These are phyloP conservation scores for Camponotus pennsylvanicus DNA, from an alignment of 1,140 invertebrate species.

Conservation along the genomic window DNA sequence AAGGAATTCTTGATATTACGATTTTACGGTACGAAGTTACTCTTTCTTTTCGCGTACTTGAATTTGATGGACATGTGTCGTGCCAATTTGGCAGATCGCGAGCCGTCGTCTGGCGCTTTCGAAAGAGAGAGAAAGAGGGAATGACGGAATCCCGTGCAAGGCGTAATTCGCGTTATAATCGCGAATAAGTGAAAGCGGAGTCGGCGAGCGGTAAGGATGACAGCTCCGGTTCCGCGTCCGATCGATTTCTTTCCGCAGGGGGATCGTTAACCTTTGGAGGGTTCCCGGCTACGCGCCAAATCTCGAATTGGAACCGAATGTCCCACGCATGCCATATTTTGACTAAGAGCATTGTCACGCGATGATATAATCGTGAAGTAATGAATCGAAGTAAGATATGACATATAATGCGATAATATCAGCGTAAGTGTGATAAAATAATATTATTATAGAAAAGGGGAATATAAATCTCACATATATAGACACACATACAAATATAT, in stretches of 20 bases:
- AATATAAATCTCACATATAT: no score
- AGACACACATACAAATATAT: no score
- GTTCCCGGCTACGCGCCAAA: slow-evolving; percentile 79
- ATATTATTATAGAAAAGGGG: no score
- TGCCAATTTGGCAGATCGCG: slow-evolving; percentile 46
- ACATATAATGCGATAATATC: background rate
- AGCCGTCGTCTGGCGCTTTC: background rate
- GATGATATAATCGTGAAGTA: slow-evolving; percentile 50
- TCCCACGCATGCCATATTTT: slow-evolving; percentile 73
- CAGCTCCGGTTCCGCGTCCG: slow-evolving; percentile 32
- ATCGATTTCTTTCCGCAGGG: slow-evolving; percentile 64
- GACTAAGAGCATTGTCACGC: slow-evolving; percentile 73
- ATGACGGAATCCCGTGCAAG: background rate
- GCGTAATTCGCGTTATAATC: slow-evolving; percentile 40
- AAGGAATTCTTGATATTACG: background rate
- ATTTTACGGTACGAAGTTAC: background rate
- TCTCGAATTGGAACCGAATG: slow-evolving; percentile 80
- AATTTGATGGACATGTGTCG: slow-evolving; percentile 7
- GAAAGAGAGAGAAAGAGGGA: background rate
- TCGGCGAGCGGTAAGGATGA: background rate
- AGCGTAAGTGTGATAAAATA: background rate
- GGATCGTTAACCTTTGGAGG: slow-evolving; percentile 82
- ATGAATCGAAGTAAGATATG: slow-evolving; percentile 10
- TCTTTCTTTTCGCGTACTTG: slow-evolving; percentile 23
- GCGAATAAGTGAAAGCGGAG: slow-evolving; percentile 44